These are phyloP conservation scores for Anthopleura sola DNA, from an alignment of 64 coral and sea anemone species.

Conservation along the genomic window DNA sequence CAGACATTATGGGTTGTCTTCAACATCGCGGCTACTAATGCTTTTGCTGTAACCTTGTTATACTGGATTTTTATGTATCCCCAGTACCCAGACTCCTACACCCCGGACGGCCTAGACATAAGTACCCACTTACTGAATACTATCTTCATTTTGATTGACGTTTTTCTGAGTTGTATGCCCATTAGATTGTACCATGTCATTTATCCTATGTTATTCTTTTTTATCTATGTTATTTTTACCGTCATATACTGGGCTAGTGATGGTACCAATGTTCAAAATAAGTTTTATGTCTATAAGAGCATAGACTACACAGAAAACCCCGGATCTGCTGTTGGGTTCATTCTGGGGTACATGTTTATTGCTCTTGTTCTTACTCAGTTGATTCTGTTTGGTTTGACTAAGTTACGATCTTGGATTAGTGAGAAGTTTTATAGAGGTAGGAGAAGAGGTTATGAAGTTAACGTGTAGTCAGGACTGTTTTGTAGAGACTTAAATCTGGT, in stretches of 20 bases:
- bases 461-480: neutral
- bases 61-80: slow-evolving; percentile 37
- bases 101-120: slow-evolving; percentile 44
- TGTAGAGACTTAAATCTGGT: neutral
- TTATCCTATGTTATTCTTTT: slow-evolving; percentile 59
- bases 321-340: neutral
- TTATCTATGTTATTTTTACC: slow-evolving; percentile 58
- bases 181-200: slow-evolving; percentile 68
- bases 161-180: slow-evolving; percentile 49
- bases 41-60: slow-evolving; percentile 28
- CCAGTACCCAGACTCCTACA: neutral
- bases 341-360: slow-evolving; percentile 36
- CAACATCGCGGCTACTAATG: slow-evolving; percentile 58
- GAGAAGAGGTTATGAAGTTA: neutral
- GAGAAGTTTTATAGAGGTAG: neutral
- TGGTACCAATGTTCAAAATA: slow-evolving; percentile 5
- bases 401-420: slow-evolving; percentile 19
- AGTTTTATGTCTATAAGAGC: slow-evolving; percentile 41
- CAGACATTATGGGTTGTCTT: slow-evolving; percentile 66
- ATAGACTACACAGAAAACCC: slow-evolving; percentile 64
- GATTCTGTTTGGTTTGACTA: slow-evolving; percentile 27
- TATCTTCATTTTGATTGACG: slow-evolving; percentile 61
- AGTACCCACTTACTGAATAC: slow-evolving; percentile 73
- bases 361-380: slow-evolving; percentile 38
- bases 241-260: slow-evolving; percentile 65